Conservation (phyloP, 1,140 invertebrate species). For the Brachionus paranguensis region DNA sequence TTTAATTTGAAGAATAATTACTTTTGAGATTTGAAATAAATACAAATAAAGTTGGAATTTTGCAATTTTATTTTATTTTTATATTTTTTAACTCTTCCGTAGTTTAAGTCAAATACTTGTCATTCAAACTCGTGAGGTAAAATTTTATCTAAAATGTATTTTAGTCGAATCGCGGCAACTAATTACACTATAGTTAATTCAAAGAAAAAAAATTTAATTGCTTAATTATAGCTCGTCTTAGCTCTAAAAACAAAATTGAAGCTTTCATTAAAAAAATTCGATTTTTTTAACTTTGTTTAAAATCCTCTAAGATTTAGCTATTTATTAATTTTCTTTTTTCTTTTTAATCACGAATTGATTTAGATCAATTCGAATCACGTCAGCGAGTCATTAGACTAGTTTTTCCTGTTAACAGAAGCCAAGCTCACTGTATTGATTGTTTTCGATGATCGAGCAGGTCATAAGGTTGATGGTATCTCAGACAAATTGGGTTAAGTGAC, state of each 20-base stretch:
- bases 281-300: neutral
- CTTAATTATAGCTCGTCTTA: neutral
- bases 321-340: neutral
- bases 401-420: neutral
- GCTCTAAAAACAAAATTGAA: neutral
- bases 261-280: neutral
- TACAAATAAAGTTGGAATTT: neutral
- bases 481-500: neutral
- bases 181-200: neutral
- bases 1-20: neutral
- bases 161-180: neutral
- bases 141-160: neutral
- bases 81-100: neutral
- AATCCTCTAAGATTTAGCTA: neutral
- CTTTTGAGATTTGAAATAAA: neutral
- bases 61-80: neutral
- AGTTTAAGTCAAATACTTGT: neutral
- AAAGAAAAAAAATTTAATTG: neutral
- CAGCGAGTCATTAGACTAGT: neutral
- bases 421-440: no score
- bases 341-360: neutral
- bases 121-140: neutral
- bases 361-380: neutral
- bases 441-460: neutral
- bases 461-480: neutral